Percentiles rank a stretch among this genome's conserved stretches.
Conservation (phyloP, 2,888 invertebrate genomes). For the Panorpa germanica region DNA sequence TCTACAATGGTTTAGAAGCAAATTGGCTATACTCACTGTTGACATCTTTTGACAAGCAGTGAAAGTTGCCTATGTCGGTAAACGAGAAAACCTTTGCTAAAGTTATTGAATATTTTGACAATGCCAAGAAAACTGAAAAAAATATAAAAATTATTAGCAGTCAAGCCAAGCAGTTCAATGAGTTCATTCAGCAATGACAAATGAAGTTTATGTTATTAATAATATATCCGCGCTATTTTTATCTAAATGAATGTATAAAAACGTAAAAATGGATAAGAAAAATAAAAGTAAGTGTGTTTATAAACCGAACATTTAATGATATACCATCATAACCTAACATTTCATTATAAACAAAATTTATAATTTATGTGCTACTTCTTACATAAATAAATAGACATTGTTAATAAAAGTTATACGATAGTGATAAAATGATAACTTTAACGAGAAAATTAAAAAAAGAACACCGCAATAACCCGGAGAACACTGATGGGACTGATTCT, state of each 20-base stretch:
- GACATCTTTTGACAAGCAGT: too few species aligned
- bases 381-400: not conserved
- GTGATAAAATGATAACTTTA: slow-evolving; percentile 53
- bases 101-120: too few species aligned
- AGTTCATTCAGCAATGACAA: slow-evolving; percentile 21
- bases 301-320: not conserved
- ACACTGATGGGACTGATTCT: slow-evolving; percentile 25
- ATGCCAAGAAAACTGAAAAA: too few species aligned
- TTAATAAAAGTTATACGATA: too few species aligned
- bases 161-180: slow-evolving; percentile 37
- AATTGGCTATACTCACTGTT: too few species aligned
- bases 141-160: too few species aligned
- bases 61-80: too few species aligned
- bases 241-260: slow-evolving; percentile 1
- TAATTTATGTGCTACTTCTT: slow-evolving; percentile 11
- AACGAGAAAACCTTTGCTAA: too few species aligned
- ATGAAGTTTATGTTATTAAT: slow-evolving; percentile 11
- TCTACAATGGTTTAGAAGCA: too few species aligned
- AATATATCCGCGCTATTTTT: slow-evolving; percentile 6
- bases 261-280: too few species aligned
- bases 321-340: not conserved
- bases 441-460: slow-evolving; percentile 53
- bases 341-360: slow-evolving; percentile 1
- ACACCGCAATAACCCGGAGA: slow-evolving; percentile 23
- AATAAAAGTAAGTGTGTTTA: too few species aligned